phyloP scores from a whole-genome alignment of 2,797 vertebrate genomes.

The Coreius guichenoti region DNA sequence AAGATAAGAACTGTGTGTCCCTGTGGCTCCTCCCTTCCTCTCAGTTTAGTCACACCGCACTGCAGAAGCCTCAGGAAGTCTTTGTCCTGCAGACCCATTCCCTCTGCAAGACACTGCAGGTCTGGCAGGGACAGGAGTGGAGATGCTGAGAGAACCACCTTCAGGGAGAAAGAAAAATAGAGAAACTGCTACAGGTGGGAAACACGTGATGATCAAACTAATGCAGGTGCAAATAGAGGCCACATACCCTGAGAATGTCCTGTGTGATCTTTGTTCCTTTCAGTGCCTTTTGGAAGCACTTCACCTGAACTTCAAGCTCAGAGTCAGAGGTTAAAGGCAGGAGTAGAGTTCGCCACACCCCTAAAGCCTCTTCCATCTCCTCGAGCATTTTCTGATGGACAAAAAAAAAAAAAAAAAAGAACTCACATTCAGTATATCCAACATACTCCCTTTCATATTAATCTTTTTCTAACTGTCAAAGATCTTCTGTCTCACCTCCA shows the following conservation, averaged over 20 bases:
- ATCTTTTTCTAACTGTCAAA: background rate
- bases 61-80: slow-evolving; percentile 77
- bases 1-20: slow-evolving; percentile 87
- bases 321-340: slow-evolving; percentile 75
- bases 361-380: slow-evolving; percentile 81
- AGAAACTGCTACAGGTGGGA: background rate
- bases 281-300: slow-evolving; percentile 69
- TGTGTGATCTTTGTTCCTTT: slow-evolving; percentile 70
- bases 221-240: background rate
- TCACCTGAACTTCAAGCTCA: slow-evolving; percentile 69
- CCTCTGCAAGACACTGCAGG: slow-evolving; percentile 73
- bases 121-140: slow-evolving; percentile 76
- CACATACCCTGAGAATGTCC: slow-evolving; percentile 82
- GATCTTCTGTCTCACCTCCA: slow-evolving; percentile 78
- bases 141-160: slow-evolving; percentile 84
- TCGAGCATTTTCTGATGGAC: slow-evolving; percentile 79
- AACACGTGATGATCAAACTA: background rate
- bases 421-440: background rate
- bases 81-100: slow-evolving; percentile 74
- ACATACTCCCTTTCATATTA: background rate
- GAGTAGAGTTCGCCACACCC: slow-evolving; percentile 85
- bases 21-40: slow-evolving; percentile 53
- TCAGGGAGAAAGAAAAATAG: background rate
- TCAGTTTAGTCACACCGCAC: slow-evolving; percentile 67
- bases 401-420: background rate